phyloP scores from a whole-genome alignment of 2,888 invertebrate species.

The Metacarcinus magister region DNA sequence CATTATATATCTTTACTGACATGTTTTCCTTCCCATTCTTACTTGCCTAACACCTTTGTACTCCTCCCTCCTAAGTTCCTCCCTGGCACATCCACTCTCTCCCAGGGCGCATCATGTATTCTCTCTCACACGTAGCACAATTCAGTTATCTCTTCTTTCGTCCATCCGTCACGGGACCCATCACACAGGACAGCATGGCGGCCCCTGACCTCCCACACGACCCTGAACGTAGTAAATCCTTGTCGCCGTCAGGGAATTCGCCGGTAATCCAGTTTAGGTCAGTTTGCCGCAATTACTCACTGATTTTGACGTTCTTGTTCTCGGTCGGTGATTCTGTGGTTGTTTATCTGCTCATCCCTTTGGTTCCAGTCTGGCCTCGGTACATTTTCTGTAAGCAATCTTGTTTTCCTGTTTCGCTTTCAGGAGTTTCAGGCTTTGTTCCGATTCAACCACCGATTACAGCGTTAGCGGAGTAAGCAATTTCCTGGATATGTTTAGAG shows the following conservation, averaged over 20 bases:
- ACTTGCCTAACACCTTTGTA: not conserved
- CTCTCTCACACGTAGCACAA: not conserved
- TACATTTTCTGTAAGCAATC: too few relatives aligned
- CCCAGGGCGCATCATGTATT: not conserved
- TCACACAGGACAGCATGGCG: not conserved
- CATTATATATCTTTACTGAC: too few relatives aligned
- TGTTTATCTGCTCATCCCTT: conserved; percentile 7
- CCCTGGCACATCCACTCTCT: not conserved
- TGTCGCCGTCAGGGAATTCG: conserved; percentile 16
- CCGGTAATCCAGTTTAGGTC: conserved; percentile 4
- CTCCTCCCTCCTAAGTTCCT: not conserved
- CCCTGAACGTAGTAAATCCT: conserved; percentile 39
- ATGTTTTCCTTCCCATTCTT: not conserved
- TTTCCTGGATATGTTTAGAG: too few relatives aligned
- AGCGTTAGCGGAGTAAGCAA: too few relatives aligned
- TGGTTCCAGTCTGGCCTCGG: not conserved
- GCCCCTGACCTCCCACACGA: not conserved
- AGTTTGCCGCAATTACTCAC: conserved; percentile 33
- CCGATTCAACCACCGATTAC: too few relatives aligned
- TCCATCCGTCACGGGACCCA: not conserved
- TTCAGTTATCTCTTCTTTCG: not conserved
- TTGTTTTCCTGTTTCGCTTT: too few relatives aligned
- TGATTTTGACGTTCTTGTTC: conserved; percentile 8
- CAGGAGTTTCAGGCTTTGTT: too few relatives aligned
- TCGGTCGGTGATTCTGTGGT: not conserved